Conservation (phyloP, 2,797 vertebrate species). For the Hemitrygon akajei region DNA sequence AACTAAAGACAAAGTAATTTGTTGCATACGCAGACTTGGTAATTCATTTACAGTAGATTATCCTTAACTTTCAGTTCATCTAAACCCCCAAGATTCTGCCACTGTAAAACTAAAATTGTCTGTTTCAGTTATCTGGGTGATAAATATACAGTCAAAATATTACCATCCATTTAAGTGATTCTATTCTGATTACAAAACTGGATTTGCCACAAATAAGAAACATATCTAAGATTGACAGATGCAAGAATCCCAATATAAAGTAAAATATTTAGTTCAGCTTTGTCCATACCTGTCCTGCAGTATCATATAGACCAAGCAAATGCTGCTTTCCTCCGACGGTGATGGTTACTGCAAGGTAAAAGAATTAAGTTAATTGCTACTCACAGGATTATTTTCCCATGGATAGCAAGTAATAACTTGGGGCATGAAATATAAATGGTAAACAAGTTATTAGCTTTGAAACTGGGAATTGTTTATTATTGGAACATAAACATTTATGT, state of each 20-base stretch:
- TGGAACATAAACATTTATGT: background rate
- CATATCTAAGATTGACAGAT: background rate
- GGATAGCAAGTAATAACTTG: background rate
- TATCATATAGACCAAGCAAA: slow-evolving; percentile 75
- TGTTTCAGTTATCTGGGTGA: background rate
- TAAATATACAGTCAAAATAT: background rate
- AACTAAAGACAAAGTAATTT: background rate
- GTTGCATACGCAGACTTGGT: background rate
- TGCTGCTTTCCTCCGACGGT: slow-evolving; percentile 76
- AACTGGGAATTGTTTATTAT: background rate
- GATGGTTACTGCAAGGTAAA: slow-evolving; percentile 65
- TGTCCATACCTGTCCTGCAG: slow-evolving; percentile 71
- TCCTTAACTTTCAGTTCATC: background rate
- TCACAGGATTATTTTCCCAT: slow-evolving; percentile 17
- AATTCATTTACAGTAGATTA: background rate
- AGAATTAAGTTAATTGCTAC: slow-evolving; percentile 36
- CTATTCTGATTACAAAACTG: background rate
- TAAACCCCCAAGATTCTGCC: background rate
- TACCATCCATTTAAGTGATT: background rate
- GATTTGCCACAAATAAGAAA: background rate
- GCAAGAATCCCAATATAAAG: background rate
- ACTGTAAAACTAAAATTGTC: background rate
- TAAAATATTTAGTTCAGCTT: slow-evolving; percentile 28
- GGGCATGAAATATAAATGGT: background rate
- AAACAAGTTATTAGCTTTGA: background rate